Conservation (phyloP, 2,888 invertebrate genomes). For the Erynnis tages region DNA sequence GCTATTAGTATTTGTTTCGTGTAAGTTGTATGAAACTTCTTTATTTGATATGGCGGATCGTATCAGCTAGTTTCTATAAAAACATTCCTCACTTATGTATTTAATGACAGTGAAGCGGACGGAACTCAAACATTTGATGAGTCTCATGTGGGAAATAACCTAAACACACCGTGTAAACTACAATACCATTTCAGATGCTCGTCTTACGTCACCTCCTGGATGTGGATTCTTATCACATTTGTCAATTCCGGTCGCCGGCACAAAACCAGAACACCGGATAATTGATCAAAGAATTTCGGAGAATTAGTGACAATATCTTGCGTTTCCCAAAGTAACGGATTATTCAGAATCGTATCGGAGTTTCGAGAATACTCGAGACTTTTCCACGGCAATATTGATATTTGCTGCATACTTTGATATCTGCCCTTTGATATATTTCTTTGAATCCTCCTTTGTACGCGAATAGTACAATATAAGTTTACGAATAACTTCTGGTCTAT, state of each 20-base stretch:
- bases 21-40: too few species aligned
- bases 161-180: too few species aligned
- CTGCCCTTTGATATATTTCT: background rate
- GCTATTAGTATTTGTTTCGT: too few species aligned
- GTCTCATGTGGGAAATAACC: too few species aligned
- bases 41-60: too few species aligned
- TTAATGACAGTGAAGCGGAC: too few species aligned
- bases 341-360: background rate
- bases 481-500: background rate
- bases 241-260: background rate
- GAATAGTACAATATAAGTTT: too few species aligned
- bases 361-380: background rate
- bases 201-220: background rate
- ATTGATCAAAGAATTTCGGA: background rate
- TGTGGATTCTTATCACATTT: background rate
- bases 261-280: background rate
- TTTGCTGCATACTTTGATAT: background rate
- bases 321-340: background rate
- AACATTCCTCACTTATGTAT: too few species aligned
- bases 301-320: background rate
- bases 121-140: too few species aligned
- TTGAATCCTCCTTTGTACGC: background rate
- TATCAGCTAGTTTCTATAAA: too few species aligned
- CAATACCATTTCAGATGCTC: background rate
- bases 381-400: conserved; percentile 4